Percentiles rank a stretch among this genome's conserved stretches.
phyloP scores from a whole-genome alignment of 2,888 invertebrate genomes.

The Drosophila cognata region DNA sequence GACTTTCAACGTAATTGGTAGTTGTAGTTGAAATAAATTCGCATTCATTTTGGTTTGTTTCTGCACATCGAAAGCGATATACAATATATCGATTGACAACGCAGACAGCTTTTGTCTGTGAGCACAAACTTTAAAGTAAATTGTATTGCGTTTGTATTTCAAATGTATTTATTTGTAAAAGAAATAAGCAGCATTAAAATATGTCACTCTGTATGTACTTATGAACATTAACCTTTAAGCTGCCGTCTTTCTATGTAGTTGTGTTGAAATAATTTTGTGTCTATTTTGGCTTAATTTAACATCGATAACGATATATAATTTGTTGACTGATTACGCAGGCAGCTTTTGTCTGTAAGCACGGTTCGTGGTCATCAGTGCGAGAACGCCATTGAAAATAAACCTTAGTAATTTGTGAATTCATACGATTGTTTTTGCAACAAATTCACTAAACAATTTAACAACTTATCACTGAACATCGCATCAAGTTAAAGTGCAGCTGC shows the following conservation, averaged over 20 bases:
- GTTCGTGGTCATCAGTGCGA: constrained; percentile 29
- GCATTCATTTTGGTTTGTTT: neutral
- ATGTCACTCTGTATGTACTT: neutral
- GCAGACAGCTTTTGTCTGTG: neutral
- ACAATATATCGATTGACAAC: neutral
- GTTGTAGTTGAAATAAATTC: neutral
- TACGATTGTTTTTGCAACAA: constrained; percentile 18
- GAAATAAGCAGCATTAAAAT: neutral
- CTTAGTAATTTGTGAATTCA: constrained; percentile 18
- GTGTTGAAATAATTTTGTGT: neutral
- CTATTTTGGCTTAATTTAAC: neutral
- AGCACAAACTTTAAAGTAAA: neutral
- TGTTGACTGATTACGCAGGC: neutral
- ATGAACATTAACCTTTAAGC: neutral
- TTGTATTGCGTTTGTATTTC: neutral
- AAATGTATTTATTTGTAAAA: neutral
- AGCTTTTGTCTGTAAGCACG: neutral
- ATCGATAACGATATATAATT: neutral
- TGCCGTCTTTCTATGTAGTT: neutral
- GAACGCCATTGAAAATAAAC: constrained; percentile 50
- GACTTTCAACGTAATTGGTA: neutral
- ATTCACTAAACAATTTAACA: constrained; percentile 11
- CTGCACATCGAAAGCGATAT: neutral
- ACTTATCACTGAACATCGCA: constrained; percentile 10
- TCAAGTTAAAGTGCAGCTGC: neutral